Base-by-base conservation (phyloP, 2,888 invertebrate genomes). In the Eupithecia pulchellata region DNA sequence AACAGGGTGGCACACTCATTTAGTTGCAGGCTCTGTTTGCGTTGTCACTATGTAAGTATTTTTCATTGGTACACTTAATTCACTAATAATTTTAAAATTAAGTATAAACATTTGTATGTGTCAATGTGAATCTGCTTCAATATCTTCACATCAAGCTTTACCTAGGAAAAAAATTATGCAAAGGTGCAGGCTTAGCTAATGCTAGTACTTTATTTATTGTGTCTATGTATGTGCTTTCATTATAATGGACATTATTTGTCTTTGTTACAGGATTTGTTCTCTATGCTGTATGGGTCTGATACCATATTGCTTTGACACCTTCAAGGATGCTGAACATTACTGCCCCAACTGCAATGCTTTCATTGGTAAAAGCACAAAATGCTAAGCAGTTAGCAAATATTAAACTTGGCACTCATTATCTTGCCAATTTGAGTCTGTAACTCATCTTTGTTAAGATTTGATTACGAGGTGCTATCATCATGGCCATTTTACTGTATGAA, bases 291-390 rank as follows among this genome's bases (percentile, higher is more conserved):
- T 94, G 65, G 94, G 94, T 27, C 85, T 94, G 71, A 84, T 94
- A 72, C 93, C 94, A 47, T 94, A 94, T 83, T 93, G 94, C 86
- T 93, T 93, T 66, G 94, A 94, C 76, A 89, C 93, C 74, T 94
- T 93, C 82, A 94, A 93, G 79, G 93, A 94, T 86, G 93, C 93
- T 14, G 94, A 93, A 76, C 94, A 94, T 79, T 94, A 94, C 75
- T 93, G 94, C 74, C 94, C 94, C 62, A 92, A 93, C 79, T 94
- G 94, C 86, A 94, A 92, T 82, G 88, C 90, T 73, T 94, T 92
- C 76, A 89, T 94, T 80, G 93, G 93, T 42, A 94, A 93, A 88
- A 89, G 87, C 78, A 91, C 86, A 81, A 93, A 92, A 80, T 94
- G 93, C 79, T 93, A 89, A 85, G 42, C 68, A 68, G 66, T 69